Percentiles rank a stretch among this genome's conserved stretches.
Evolutionary conservation across 2,113 vertebrate genomes (phyloP).

Genomic region (Pollimyrus isidori): DNA sequence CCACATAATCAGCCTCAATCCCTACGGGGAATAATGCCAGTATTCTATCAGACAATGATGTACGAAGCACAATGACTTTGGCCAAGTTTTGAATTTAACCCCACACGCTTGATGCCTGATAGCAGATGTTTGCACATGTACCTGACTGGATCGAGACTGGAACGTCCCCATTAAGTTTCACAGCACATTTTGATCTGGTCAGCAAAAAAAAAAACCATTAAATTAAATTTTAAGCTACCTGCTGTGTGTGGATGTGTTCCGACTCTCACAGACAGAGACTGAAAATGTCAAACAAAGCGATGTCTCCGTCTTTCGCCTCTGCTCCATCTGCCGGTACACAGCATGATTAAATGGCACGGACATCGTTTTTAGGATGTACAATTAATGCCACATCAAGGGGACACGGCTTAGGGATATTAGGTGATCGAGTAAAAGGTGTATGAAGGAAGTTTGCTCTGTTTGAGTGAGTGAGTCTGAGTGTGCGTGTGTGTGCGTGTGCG

Average conservation of each 20-base stretch:
- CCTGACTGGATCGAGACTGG: not conserved
- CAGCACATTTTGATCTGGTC: not conserved
- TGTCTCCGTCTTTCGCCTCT: not conserved
- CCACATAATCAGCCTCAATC: not conserved
- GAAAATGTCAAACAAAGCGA: not conserved
- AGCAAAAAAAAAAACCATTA: not conserved
- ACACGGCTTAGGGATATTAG: not conserved
- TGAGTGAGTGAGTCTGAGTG: not conserved
- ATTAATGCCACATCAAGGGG: not conserved
- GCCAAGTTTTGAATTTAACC: not conserved
- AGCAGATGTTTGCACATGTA: not conserved
- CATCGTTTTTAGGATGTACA: not conserved
- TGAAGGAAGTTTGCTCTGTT: not conserved
- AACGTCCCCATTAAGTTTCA: not conserved
- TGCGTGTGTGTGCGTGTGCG: not conserved
- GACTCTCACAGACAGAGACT: not conserved
- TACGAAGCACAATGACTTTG: not conserved
- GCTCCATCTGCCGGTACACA: not conserved
- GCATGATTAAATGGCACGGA: not conserved
- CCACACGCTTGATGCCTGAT: not conserved
- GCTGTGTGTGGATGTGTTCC: not conserved
- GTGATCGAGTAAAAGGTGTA: not conserved
- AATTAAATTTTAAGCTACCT: not conserved
- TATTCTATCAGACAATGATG: not conserved
- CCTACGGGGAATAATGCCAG: not conserved